Conservation (phyloP, 1,140 invertebrate genomes). For the Marisa cornuarietis region DNA sequence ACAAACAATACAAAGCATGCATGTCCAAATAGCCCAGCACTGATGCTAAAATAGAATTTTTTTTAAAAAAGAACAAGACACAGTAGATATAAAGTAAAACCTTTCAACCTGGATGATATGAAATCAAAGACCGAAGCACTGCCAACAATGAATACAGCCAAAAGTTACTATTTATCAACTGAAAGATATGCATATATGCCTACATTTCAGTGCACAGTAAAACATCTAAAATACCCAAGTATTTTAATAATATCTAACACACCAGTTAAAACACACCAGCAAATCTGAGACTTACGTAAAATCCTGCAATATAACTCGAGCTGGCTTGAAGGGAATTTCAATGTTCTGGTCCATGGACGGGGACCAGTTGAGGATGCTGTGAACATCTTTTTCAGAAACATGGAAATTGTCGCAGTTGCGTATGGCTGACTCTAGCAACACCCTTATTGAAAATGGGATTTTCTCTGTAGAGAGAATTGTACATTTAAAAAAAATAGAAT, state of each 20-base stretch:
- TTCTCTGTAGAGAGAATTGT: conserved; percentile 58
- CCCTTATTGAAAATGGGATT: conserved; percentile 92
- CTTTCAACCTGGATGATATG: too few species aligned
- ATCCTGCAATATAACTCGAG: conserved; percentile 93
- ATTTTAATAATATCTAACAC: background rate
- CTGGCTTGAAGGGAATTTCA: conserved; percentile 96
- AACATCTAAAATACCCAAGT: background rate
- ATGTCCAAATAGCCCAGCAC: background rate
- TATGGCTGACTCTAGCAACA: conserved; percentile 93
- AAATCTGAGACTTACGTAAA: conserved; percentile 66
- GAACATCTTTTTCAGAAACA: conserved; percentile 82
- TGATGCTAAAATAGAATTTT: too few species aligned
- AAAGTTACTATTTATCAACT: background rate
- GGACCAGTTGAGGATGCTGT: conserved; percentile 89
- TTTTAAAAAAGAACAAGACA: too few species aligned
- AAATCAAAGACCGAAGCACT: too few species aligned
- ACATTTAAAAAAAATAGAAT: background rate
- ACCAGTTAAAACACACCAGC: background rate
- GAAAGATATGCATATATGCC: background rate
- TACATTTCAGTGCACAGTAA: background rate
- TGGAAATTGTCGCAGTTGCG: conserved; percentile 97
- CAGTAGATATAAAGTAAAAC: too few species aligned
- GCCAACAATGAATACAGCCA: background rate
- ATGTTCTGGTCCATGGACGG: conserved; percentile 75
- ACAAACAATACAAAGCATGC: background rate